phyloP scores from a whole-genome alignment of 2,113 vertebrate genomes.

The Brachyhypopomus occidentalis region DNA sequence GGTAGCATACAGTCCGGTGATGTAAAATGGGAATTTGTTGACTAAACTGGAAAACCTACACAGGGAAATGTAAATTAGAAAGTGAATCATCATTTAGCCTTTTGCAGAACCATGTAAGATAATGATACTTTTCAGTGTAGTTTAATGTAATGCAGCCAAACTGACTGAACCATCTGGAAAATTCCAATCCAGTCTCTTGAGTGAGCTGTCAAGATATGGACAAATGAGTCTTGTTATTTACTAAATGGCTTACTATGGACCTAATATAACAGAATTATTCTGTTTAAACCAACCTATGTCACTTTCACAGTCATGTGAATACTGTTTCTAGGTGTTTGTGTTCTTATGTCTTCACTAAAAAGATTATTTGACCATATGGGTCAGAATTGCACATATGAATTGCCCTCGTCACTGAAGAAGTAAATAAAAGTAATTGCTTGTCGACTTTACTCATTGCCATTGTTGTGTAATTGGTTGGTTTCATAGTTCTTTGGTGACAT shows the following conservation, averaged over 20 bases:
- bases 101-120: neutral
- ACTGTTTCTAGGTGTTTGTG: neutral
- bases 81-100: neutral
- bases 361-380: neutral
- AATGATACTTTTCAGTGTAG: neutral
- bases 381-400: neutral
- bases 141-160: neutral
- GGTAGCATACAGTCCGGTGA: too few relatives aligned
- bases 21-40: too few relatives aligned
- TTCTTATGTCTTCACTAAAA: neutral
- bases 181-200: slow-evolving; percentile 3
- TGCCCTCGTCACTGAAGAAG: neutral
- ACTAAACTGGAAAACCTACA: too few relatives aligned
- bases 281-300: slow-evolving; percentile 1
- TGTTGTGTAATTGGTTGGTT: neutral
- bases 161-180: slow-evolving; percentile 28
- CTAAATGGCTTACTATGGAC: slow-evolving; percentile 36
- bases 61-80: too few relatives aligned
- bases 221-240: slow-evolving; percentile 32
- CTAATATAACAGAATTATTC: slow-evolving; percentile 9
- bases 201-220: slow-evolving; percentile 31
- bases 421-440: neutral
- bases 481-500: neutral
- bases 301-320: slow-evolving; percentile 9
- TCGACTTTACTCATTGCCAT: neutral